phyloP scores from a whole-genome alignment of 1,140 invertebrate genomes.

The Druon quercuslanigerum region DNA sequence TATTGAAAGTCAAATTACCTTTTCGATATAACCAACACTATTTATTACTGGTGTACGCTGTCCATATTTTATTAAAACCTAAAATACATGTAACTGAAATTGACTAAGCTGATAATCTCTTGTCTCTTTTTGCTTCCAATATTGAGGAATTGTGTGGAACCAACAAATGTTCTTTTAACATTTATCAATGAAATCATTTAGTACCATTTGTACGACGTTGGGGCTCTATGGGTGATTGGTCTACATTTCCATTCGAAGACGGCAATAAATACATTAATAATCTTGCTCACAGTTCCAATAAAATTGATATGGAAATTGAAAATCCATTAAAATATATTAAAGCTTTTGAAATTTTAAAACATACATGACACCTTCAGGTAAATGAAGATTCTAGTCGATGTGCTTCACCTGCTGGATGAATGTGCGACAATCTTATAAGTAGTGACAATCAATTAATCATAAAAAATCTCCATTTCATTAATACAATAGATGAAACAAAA shows the following conservation, averaged over 20 bases:
- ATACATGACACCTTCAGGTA: background rate
- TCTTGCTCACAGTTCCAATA: conserved; percentile 37
- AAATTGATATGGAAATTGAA: conserved; percentile 32
- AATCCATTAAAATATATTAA: conserved; percentile 15
- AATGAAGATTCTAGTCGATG: background rate
- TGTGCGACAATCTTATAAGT: background rate
- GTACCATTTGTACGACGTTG: background rate
- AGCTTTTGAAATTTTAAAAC: conserved; percentile 26
- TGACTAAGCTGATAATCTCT: too few relatives aligned
- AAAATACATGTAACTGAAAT: too few relatives aligned
- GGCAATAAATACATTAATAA: conserved; percentile 32
- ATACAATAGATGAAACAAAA: too few relatives aligned
- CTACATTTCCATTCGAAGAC: conserved; percentile 41
- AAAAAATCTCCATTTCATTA: too few relatives aligned
- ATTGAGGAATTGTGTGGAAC: background rate
- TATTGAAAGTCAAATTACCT: conserved; percentile 33
- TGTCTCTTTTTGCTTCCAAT: too few relatives aligned
- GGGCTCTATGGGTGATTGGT: conserved; percentile 36
- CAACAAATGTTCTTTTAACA: conserved; percentile 32
- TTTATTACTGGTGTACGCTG: too few relatives aligned
- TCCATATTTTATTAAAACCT: too few relatives aligned
- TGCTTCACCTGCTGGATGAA: background rate
- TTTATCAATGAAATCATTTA: conserved; percentile 29
- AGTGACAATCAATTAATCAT: too few relatives aligned
- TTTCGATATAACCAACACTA: background rate